These are phyloP conservation scores for Arrhopalites spinosus DNA, from an alignment of 2,888 invertebrate species.

Conservation along the genomic window DNA sequence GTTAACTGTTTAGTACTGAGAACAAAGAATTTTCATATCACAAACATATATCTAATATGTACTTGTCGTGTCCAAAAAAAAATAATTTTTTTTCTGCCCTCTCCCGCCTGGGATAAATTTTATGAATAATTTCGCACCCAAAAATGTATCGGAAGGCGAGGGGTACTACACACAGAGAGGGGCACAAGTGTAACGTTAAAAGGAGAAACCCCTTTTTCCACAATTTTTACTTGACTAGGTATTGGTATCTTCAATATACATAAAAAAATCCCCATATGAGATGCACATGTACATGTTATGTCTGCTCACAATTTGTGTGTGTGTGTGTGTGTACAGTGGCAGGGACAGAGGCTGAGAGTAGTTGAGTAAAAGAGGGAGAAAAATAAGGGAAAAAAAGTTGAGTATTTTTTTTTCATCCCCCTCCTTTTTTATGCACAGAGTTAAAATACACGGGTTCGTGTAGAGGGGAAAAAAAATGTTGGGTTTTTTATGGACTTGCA, in stretches of 20 bases:
- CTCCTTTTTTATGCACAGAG: conserved; percentile 38
- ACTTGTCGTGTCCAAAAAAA: no score
- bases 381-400: conserved; percentile 34
- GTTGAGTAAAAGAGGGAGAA: conserved; percentile 21
- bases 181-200: neutral
- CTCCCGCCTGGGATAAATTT: conserved; percentile 29
- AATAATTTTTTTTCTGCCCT: neutral
- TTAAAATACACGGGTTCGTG: conserved; percentile 10
- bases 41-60: neutral
- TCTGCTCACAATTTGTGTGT: neutral
- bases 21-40: neutral
- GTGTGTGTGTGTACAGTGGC: neutral
- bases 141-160: conserved; percentile 33
- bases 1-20: neutral
- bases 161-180: neutral
- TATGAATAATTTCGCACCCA: conserved; percentile 33
- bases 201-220: conserved; percentile 25
- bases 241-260: neutral
- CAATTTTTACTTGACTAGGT: neutral
- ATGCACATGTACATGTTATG: neutral
- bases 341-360: neutral
- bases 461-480: neutral
- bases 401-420: conserved; percentile 47
- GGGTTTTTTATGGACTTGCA: neutral
- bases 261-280: neutral